Base-by-base conservation (phyloP, 2,888 invertebrate species). In the Hipparchia semele region DNA sequence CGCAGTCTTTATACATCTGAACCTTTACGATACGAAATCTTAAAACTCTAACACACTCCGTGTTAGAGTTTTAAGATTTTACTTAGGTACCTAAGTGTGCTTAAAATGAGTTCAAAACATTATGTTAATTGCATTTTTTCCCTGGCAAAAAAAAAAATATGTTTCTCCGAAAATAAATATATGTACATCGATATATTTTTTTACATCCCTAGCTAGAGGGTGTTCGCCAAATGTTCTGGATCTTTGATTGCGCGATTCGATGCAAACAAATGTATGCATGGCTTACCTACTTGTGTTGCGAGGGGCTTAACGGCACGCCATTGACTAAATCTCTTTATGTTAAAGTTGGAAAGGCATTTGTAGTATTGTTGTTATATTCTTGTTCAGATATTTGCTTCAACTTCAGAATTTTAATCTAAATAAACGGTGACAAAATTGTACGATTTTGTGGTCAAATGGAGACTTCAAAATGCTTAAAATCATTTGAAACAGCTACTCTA, bases 231-330 rank as follows among this genome's bases (percentile, higher is more conserved):
- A 82, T 79, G 80, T 75, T 80, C 79, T 76, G 76, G 76, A 76
- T 77, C 58, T 79, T 73, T 77, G 81, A 83, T 83, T 82, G 80
- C 81, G 81, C 81, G 82, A 84, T 85, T 82, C 80, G 69, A 75
- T 76, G 78, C 79, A 80, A 83, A 82, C 80, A 79, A 73, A 76
- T 77, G 75, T 75, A 75, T 75, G 75, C 67, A 70, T 58, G 68
- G 68, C 66, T 69, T 58, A 65, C 71, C 65, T 39, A 62, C 72
- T 59, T 65, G 59, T 68, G 62, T 62, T 68, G 74, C 72, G 70
- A 74, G 64, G 56, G 68, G 67, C 66, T 74, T 72, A 65, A 68
- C 58, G 33, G 54, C 39, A 68, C 60, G 64, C 67, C 59, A 51
- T 72, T 72, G 69, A 70, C 64, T 68, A 74, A 76, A 67, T 73